phyloP scores from a whole-genome alignment of 1,140 invertebrate species.

The Diuraphis noxia region DNA sequence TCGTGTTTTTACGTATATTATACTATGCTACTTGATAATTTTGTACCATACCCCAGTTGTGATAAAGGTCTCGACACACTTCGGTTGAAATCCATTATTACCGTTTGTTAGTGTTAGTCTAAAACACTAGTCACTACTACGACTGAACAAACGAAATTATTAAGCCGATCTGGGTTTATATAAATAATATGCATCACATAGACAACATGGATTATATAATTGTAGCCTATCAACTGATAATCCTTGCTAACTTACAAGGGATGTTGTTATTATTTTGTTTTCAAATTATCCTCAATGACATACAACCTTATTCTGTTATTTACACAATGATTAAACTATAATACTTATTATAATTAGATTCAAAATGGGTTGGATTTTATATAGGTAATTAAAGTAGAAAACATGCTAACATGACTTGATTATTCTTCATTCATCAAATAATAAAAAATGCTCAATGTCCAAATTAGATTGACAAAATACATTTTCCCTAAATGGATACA shows the following conservation, averaged over 20 bases:
- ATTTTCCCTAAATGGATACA: not conserved
- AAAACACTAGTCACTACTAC: constrained; percentile 34
- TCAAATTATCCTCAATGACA: not conserved
- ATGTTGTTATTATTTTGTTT: constrained; percentile 11
- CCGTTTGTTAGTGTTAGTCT: not conserved
- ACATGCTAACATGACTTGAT: not conserved
- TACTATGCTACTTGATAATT: not conserved
- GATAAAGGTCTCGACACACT: not conserved
- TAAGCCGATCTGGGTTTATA: constrained; percentile 28
- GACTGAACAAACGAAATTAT: not conserved
- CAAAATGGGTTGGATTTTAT: not conserved
- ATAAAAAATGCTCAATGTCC: not conserved
- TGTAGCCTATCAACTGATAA: constrained; percentile 20
- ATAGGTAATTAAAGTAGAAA: not conserved
- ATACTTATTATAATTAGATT: constrained; percentile 24
- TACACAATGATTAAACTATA: constrained; percentile 8
- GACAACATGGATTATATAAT: constrained; percentile 8
- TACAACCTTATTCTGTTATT: not conserved
- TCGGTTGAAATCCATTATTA: constrained; percentile 17
- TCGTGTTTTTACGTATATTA: not conserved
- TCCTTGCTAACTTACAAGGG: constrained; percentile 14
- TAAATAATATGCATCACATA: constrained; percentile 17
- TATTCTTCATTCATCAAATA: not conserved
- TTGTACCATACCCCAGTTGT: constrained; percentile 1
- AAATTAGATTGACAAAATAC: not conserved